A percentile compares a stretch with the other conserved stretches of the same genome.
These are phyloP conservation scores for Hetaerina americana DNA, from an alignment of 1,140 invertebrate species.

Conservation along the genomic window DNA sequence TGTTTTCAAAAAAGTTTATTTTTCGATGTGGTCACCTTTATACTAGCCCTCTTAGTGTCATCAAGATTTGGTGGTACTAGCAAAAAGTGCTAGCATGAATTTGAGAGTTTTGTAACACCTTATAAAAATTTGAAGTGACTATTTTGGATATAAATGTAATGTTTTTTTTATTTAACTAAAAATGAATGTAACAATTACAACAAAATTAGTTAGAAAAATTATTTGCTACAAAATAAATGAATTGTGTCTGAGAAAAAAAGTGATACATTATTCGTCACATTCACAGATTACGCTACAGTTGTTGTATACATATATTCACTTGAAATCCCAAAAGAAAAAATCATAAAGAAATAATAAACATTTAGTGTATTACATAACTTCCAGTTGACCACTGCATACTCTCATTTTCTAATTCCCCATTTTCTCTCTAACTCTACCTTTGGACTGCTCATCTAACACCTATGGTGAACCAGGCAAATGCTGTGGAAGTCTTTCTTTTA, in stretches of 20 bases:
- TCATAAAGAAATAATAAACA: too few relatives aligned
- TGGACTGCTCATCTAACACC: too few relatives aligned
- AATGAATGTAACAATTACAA: not conserved
- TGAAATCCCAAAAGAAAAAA: too few relatives aligned
- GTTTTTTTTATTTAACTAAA: not conserved
- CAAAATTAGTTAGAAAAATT: not conserved
- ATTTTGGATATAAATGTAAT: too few relatives aligned
- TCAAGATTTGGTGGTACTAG: not conserved
- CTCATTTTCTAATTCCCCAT: too few relatives aligned
- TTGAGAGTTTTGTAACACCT: not conserved
- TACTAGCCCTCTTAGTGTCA: not conserved
- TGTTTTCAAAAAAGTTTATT: too few relatives aligned
- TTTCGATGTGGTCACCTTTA: too few relatives aligned
- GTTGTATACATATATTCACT: not conserved
- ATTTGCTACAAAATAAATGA: slow-evolving; percentile 10
- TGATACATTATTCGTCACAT: not conserved
- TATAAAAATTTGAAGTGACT: not conserved
- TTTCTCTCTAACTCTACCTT: too few relatives aligned
- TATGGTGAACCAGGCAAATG: too few relatives aligned
- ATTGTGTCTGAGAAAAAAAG: not conserved
- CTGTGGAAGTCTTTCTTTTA: too few relatives aligned
- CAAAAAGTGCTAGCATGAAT: not conserved
- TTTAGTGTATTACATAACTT: too few relatives aligned
- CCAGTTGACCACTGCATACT: too few relatives aligned
- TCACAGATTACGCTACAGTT: not conserved